A percentile compares a stretch with the other conserved stretches of the same genome.
These are phyloP conservation scores for Mimachlamys varia DNA, from an alignment of 2,888 invertebrate species.

Conservation along the genomic window DNA sequence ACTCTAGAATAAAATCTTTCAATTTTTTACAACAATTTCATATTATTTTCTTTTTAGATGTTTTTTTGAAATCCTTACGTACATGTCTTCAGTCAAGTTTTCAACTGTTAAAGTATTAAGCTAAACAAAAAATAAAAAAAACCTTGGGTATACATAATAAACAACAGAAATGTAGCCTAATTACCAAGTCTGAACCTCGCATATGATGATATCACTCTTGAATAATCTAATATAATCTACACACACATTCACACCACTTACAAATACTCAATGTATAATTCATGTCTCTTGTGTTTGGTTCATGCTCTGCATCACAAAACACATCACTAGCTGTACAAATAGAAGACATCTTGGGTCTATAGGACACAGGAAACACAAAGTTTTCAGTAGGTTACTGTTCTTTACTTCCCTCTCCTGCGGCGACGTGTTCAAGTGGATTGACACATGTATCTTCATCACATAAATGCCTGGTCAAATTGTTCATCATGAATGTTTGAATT, in stretches of 20 bases:
- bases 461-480: slow-evolving; percentile 36
- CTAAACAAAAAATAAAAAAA: not conserved
- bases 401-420: not conserved
- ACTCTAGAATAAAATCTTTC: too few species aligned
- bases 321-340: not conserved
- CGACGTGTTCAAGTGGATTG: not conserved
- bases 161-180: not conserved
- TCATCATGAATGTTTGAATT: not conserved
- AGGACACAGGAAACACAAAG: not conserved
- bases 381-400: not conserved
- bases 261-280: not conserved
- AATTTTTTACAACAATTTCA: not conserved
- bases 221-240: slow-evolving; percentile 28
- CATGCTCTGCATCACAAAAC: slow-evolving; percentile 8
- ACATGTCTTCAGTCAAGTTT: not conserved
- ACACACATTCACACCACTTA: slow-evolving; percentile 33
- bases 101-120: not conserved
- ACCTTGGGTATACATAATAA: too few species aligned
- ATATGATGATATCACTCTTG: not conserved
- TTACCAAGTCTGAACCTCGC: not conserved
- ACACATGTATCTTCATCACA: slow-evolving; percentile 14
- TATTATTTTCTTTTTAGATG: not conserved
- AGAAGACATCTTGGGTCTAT: not conserved
- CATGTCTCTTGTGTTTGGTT: not conserved
- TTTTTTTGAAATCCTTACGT: not conserved